Percentiles rank a stretch among this genome's conserved stretches.
These are phyloP conservation scores for Anagrus nilaparvatae DNA, from an alignment of 1,140 invertebrate species.

Conservation along the genomic window DNA sequence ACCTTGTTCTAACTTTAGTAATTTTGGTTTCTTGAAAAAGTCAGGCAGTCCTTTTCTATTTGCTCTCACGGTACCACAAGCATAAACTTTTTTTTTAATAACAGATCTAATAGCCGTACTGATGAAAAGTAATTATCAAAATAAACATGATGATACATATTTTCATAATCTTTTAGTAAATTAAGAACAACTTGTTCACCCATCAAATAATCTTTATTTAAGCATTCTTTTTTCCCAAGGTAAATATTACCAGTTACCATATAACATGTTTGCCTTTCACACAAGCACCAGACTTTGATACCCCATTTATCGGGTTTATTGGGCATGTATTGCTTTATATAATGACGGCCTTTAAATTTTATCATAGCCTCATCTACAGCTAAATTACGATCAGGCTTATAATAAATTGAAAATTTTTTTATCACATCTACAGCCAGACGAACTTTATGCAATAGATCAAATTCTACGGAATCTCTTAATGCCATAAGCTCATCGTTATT, in stretches of 20 bases:
- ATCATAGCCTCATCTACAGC: conserved; percentile 34
- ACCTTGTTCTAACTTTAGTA: conserved; percentile 9
- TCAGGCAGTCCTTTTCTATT: conserved; percentile 13
- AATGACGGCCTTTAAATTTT: conserved; percentile 26
- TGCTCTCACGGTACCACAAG: conserved; percentile 10
- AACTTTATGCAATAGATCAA: conserved; percentile 33
- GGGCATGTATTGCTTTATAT: conserved; percentile 21
- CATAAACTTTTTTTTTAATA: conserved; percentile 13
- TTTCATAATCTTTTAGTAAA: conserved; percentile 8
- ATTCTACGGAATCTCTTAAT: conserved; percentile 19
- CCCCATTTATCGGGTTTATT: conserved; percentile 21
- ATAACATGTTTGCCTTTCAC: conserved; percentile 12
- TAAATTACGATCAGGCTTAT: conserved; percentile 20
- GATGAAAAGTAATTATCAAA: conserved; percentile 19
- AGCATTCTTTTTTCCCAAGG: conserved; percentile 15
- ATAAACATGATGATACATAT: conserved; percentile 14
- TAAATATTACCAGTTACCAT: conserved; percentile 13
- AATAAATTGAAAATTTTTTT: conserved; percentile 7
- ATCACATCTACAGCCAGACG: conserved; percentile 23
- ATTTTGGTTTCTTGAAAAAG: conserved; percentile 8
- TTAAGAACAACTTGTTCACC: conserved; percentile 17
- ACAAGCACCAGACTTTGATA: conserved; percentile 18
- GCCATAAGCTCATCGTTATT: conserved; percentile 27
- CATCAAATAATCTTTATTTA: conserved; percentile 10
- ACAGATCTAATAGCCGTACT: conserved; percentile 9